Conservation (phyloP, 2,888 invertebrate species). For the Tipula helvola region DNA sequence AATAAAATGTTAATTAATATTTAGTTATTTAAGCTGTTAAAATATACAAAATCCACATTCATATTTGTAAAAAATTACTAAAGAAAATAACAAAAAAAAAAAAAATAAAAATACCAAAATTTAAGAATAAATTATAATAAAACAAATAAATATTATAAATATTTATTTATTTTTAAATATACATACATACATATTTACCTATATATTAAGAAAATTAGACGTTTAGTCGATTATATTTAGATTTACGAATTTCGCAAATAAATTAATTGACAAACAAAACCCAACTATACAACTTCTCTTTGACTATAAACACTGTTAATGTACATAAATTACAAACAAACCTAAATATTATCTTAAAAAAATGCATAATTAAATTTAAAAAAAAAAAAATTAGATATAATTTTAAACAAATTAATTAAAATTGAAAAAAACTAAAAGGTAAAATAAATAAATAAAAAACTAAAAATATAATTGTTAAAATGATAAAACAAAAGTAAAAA, state of each 20-base stretch:
- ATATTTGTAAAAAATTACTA: background rate
- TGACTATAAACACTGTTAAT: background rate
- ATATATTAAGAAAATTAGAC: background rate
- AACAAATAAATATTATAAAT: background rate
- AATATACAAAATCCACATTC: background rate
- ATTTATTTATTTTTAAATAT: background rate
- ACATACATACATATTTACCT: background rate
- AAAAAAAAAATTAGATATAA: conserved; percentile 6
- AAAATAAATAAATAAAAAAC: background rate
- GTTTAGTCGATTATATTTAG: background rate
- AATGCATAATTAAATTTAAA: background rate
- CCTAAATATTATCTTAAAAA: background rate
- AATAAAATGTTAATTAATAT: background rate
- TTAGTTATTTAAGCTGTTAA: background rate
- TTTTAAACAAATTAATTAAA: conserved; percentile 5
- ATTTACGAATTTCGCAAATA: background rate
- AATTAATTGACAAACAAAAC: background rate
- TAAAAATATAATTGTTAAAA: background rate
- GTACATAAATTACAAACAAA: background rate
- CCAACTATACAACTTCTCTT: background rate
- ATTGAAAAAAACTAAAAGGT: background rate
- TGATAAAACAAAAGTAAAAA: background rate
- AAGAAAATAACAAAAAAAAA: background rate
- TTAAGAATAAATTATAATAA: background rate
- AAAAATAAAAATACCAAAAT: background rate